These are phyloP conservation scores for Catharus bicknelli DNA, from an alignment of 2,113 vertebrate species.

Conservation along the genomic window DNA sequence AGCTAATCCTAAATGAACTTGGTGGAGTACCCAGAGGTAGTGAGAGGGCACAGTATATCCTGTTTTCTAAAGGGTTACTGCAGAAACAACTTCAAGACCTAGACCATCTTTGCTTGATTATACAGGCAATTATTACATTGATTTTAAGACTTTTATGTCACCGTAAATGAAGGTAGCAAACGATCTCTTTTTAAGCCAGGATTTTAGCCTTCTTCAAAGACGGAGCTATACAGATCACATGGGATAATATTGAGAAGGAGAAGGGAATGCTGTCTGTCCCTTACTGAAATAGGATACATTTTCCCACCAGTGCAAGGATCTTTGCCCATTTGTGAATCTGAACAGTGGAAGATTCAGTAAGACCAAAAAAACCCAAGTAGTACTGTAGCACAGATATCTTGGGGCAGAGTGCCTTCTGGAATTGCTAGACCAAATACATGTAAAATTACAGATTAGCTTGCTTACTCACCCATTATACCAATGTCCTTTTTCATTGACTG, in stretches of 20 bases:
- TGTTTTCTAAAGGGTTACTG: background rate
- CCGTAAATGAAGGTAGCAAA: background rate
- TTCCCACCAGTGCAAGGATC: background rate
- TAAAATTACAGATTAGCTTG: background rate
- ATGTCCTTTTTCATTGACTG: background rate
- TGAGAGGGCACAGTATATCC: background rate
- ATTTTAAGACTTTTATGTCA: background rate
- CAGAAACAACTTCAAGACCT: background rate
- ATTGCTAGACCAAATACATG: background rate
- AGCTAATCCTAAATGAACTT: background rate
- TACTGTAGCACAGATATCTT: background rate
- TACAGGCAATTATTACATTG: background rate
- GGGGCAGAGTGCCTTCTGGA: background rate
- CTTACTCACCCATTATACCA: background rate
- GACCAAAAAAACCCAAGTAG: background rate
- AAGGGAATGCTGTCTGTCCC: background rate
- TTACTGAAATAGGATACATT: background rate
- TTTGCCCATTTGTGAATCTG: background rate
- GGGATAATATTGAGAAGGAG: background rate
- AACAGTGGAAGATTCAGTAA: background rate
- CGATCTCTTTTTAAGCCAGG: background rate
- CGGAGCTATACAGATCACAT: background rate
- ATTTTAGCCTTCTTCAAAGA: background rate
- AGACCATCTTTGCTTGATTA: background rate
- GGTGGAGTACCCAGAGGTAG: background rate